Conservation (phyloP, 2,113 vertebrate species). For the Fulmarus glacialis region DNA sequence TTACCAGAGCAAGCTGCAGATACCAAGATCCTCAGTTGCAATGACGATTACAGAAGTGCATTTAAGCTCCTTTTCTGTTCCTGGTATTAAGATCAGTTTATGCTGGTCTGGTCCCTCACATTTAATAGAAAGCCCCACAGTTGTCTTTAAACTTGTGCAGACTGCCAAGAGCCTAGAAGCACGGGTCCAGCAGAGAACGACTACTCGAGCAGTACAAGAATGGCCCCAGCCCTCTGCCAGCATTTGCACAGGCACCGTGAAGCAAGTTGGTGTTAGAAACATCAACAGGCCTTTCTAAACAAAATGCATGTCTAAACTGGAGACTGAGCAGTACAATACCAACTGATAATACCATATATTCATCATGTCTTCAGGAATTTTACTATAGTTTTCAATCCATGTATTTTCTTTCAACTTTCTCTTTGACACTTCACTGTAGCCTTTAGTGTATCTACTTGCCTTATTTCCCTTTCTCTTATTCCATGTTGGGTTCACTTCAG, state of each 20-base stretch:
- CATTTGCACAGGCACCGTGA: fast-evolving
- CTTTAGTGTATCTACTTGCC: not conserved
- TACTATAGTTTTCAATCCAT: not conserved
- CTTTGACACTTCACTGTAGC: not conserved
- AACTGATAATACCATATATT: not conserved
- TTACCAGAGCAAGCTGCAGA: not conserved
- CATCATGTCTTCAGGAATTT: not conserved
- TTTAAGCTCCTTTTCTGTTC: not conserved
- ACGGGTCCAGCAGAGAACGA: not conserved
- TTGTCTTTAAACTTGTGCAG: not conserved
- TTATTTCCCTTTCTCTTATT: not conserved
- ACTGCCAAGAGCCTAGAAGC: not conserved
- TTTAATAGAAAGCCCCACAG: not conserved
- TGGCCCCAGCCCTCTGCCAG: too few relatives aligned
- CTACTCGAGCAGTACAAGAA: not conserved
- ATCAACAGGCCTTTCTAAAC: not conserved
- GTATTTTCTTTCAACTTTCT: not conserved
- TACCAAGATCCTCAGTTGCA: not conserved
- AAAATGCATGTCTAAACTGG: not conserved
- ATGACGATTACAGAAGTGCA: not conserved
- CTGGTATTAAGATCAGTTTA: not conserved
- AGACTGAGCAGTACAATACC: not conserved
- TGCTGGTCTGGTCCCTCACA: not conserved
- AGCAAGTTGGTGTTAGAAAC: not conserved
- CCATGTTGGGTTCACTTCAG: not conserved